Conservation (phyloP, 1,140 invertebrate species). For the Ceratina japonica region DNA sequence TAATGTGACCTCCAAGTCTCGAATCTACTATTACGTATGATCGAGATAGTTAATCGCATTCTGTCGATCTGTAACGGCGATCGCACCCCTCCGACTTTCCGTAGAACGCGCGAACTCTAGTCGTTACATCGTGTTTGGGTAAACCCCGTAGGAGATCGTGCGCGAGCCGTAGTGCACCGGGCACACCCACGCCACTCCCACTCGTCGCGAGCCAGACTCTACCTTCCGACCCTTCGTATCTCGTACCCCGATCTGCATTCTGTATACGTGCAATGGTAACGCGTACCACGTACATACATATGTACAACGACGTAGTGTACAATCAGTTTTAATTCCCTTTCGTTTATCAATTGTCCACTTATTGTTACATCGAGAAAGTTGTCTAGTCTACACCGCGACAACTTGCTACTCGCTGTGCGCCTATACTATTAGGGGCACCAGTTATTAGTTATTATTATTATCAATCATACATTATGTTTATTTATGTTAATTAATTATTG, state of each 20-base stretch:
- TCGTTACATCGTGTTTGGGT: conserved; percentile 57
- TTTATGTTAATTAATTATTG: no score
- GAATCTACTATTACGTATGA: background rate
- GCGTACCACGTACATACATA: no score
- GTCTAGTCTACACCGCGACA: no score
- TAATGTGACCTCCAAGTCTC: conserved; percentile 19
- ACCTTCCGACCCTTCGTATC: conserved; percentile 33
- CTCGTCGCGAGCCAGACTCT: conserved; percentile 58
- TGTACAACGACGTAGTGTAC: no score
- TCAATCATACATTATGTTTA: no score
- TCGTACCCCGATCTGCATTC: conserved; percentile 37
- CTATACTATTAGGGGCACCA: no score
- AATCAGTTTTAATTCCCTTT: no score
- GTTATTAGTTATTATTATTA: no score
- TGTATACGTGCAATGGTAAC: background rate
- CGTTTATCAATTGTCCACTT: no score
- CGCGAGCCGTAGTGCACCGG: conserved; percentile 60
- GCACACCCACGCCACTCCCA: conserved; percentile 78
- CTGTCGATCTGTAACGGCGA: conserved; percentile 27
- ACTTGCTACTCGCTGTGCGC: no score
- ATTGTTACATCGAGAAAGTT: no score
- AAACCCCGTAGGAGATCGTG: conserved; percentile 51
- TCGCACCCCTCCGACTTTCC: conserved; percentile 11
- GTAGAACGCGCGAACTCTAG: conserved; percentile 51
- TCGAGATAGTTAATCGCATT: conserved; percentile 33